Evolutionary conservation across 2,797 vertebrate species (phyloP).

Genomic region (Anolis apletophallus): DNA sequence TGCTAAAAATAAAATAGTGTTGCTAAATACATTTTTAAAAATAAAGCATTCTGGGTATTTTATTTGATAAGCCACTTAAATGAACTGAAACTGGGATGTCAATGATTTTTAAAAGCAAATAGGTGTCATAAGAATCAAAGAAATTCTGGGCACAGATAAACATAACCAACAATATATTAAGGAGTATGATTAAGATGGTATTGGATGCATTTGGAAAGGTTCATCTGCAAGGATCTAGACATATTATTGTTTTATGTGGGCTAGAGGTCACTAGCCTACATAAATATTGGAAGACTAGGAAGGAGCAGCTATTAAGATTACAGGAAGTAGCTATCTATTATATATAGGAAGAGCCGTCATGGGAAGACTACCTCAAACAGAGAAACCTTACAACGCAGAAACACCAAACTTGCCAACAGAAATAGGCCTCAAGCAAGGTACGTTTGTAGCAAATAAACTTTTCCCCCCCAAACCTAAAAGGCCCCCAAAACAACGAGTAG

Average conservation of each 20-base stretch:
- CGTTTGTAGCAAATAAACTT: too few relatives aligned
- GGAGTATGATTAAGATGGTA: neutral
- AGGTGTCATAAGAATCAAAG: too few relatives aligned
- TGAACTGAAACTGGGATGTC: neutral
- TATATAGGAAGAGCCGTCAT: too few relatives aligned
- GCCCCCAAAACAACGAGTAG: too few relatives aligned
- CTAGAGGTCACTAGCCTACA: neutral
- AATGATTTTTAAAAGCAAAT: too few relatives aligned
- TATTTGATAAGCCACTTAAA: neutral
- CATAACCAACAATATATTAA: neutral
- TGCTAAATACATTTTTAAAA: neutral
- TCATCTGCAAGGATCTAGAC: neutral
- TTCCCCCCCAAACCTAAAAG: too few relatives aligned
- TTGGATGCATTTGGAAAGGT: neutral
- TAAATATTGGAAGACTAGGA: neutral
- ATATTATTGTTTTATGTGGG: neutral
- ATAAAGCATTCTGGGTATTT: neutral
- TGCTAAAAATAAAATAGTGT: neutral
- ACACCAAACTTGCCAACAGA: too few relatives aligned
- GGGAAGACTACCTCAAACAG: too few relatives aligned
- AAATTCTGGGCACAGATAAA: neutral
- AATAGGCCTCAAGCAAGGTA: too few relatives aligned
- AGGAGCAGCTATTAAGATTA: neutral
- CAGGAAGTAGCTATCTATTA: neutral
- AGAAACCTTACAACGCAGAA: too few relatives aligned